These are phyloP conservation scores for Pristionchus entomophagus DNA, from an alignment of 2,888 invertebrate genomes.

Conservation along the genomic window DNA sequence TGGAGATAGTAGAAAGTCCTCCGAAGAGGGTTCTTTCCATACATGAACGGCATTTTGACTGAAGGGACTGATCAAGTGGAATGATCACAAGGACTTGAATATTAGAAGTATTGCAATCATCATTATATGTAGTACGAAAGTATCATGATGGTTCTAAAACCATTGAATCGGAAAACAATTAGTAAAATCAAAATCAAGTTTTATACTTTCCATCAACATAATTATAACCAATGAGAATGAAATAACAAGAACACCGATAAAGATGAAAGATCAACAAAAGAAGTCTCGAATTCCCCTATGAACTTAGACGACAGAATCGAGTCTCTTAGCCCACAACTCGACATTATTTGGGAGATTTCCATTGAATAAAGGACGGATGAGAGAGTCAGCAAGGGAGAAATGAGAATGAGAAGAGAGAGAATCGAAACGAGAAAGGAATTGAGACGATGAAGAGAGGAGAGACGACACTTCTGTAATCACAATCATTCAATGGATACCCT, in stretches of 20 bases:
- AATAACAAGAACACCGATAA: neutral
- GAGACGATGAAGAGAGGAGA: slow-evolving; percentile 53
- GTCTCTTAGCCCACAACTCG: slow-evolving; percentile 59
- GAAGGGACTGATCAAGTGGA: neutral
- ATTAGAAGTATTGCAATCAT: no score
- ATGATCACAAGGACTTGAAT: neutral
- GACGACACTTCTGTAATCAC: neutral
- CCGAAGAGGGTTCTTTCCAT: slow-evolving; percentile 75
- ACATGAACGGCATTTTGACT: slow-evolving; percentile 73
- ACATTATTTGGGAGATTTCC: slow-evolving; percentile 59
- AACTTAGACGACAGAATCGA: slow-evolving; percentile 47
- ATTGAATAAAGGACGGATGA: slow-evolving; percentile 52
- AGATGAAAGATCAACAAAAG: neutral
- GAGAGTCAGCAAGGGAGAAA: slow-evolving; percentile 44
- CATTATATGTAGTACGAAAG: neutral
- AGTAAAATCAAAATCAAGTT: no score
- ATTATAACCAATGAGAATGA: neutral
- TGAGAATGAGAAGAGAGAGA: slow-evolving; percentile 56
- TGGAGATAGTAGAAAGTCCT: slow-evolving; percentile 75
- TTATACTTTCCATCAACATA: neutral
- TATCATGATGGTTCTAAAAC: neutral
- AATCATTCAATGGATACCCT: no score
- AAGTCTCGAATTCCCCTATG: neutral
- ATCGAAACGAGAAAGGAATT: slow-evolving; percentile 64
- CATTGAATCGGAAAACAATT: neutral